A percentile compares a stretch with the other conserved stretches of the same genome.
These are phyloP conservation scores for Bubo blakistoni DNA, from an alignment of 2,113 vertebrate species.

Conservation along the genomic window DNA sequence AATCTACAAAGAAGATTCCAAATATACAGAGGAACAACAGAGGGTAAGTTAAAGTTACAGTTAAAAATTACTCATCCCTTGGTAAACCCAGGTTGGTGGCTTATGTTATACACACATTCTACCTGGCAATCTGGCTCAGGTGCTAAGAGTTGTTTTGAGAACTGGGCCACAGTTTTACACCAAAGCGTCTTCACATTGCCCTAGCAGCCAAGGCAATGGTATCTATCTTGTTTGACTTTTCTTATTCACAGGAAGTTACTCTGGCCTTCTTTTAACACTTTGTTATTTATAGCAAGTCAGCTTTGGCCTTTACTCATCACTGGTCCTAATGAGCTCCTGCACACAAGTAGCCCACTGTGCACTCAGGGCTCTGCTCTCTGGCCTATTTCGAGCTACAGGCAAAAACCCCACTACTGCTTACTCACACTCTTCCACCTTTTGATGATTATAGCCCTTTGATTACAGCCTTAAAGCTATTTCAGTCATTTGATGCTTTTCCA, in stretches of 20 bases:
- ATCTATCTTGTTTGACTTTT: neutral
- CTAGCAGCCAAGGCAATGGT: neutral
- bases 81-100: neutral
- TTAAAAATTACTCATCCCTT: neutral
- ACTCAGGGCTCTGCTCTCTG: neutral
- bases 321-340: neutral
- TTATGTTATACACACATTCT: neutral
- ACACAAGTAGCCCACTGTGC: neutral
- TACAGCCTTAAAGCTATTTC: slow-evolving; percentile 33
- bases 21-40: neutral
- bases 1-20: neutral
- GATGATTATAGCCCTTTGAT: slow-evolving; percentile 12
- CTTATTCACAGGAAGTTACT: neutral
- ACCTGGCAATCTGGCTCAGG: neutral
- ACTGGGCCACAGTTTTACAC: neutral
- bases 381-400: neutral
- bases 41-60: neutral
- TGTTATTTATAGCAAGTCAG: neutral
- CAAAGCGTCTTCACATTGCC: neutral
- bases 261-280: neutral
- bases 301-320: neutral
- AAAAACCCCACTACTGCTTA: neutral
- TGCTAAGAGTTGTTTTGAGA: neutral
- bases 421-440: neutral
- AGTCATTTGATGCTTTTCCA: slow-evolving; percentile 34